phyloP scores from a whole-genome alignment of 1,140 invertebrate genomes.

The Macrosteles quadrilineatus region DNA sequence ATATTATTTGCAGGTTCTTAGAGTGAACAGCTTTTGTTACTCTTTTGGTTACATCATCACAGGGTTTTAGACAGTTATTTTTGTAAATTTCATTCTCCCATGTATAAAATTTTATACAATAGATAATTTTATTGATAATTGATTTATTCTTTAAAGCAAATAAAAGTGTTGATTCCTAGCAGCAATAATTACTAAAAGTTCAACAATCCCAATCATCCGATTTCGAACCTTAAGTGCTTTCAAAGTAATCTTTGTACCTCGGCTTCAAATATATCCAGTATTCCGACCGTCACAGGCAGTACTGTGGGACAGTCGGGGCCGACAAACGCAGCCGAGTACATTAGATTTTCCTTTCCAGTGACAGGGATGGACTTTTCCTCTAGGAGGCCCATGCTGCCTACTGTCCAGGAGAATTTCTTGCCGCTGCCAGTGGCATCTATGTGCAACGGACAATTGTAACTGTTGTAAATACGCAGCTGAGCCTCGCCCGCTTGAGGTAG shows the following conservation, averaged over 20 bases:
- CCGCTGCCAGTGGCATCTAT: neutral
- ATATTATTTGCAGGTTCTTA: too few species aligned
- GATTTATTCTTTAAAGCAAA: too few species aligned
- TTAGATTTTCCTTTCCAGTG: neutral
- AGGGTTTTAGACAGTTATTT: too few species aligned
- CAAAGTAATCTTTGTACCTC: neutral
- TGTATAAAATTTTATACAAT: too few species aligned
- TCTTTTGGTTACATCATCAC: too few species aligned
- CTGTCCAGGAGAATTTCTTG: neutral
- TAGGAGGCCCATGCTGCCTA: neutral
- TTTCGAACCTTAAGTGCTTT: too few species aligned
- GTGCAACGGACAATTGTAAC: conserved; percentile 50
- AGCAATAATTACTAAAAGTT: too few species aligned
- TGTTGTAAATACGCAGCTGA: conserved; percentile 74
- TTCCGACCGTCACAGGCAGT: neutral
- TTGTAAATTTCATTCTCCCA: too few species aligned
- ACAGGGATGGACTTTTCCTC: conserved; percentile 23
- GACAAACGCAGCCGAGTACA: neutral
- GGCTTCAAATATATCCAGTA: conserved; percentile 13
- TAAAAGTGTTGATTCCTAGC: too few species aligned
- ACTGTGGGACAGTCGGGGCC: neutral
- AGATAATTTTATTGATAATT: too few species aligned
- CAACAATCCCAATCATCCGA: too few species aligned
- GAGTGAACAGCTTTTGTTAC: too few species aligned
- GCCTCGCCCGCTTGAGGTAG: conserved; percentile 58